Conservation (phyloP, 2,797 vertebrate genomes). For the Aulostomus chinensis region DNA sequence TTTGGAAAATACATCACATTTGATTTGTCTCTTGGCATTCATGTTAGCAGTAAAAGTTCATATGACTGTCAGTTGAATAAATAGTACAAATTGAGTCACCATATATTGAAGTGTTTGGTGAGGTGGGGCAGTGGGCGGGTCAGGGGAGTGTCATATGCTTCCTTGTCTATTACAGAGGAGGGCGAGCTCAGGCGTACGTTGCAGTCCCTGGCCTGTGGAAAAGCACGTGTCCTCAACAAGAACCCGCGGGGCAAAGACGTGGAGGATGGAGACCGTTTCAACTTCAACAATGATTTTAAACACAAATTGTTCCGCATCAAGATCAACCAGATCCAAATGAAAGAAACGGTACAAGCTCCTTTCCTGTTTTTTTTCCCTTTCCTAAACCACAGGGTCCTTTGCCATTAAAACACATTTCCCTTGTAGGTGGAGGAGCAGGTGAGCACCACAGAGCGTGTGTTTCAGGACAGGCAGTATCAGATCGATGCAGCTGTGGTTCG, state of each 20-base stretch:
- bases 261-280: constrained; percentile 97
- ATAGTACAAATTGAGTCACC: too few relatives aligned
- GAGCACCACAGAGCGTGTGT: constrained; percentile 92
- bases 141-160: not conserved
- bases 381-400: not conserved
- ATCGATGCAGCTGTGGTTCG: constrained; percentile 93
- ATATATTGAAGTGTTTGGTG: too few relatives aligned
- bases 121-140: too few relatives aligned
- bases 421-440: constrained; percentile 91
- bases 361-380: not conserved
- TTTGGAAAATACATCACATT: too few relatives aligned
- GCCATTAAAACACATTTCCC: not conserved
- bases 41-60: too few relatives aligned
- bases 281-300: constrained; percentile 96
- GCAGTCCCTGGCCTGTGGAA: constrained; percentile 96
- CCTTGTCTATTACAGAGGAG: constrained; percentile 82
- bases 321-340: constrained; percentile 99
- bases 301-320: constrained; percentile 99
- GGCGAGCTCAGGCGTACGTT: constrained; percentile 94
- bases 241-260: constrained; percentile 97
- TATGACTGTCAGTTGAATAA: too few relatives aligned
- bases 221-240: constrained; percentile 96
- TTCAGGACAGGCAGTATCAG: constrained; percentile 94
- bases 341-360: constrained; percentile 91
- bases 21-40: too few relatives aligned